These are phyloP conservation scores for Ovibos moschatus DNA, from an alignment of 2,113 vertebrate species.

Conservation along the genomic window DNA sequence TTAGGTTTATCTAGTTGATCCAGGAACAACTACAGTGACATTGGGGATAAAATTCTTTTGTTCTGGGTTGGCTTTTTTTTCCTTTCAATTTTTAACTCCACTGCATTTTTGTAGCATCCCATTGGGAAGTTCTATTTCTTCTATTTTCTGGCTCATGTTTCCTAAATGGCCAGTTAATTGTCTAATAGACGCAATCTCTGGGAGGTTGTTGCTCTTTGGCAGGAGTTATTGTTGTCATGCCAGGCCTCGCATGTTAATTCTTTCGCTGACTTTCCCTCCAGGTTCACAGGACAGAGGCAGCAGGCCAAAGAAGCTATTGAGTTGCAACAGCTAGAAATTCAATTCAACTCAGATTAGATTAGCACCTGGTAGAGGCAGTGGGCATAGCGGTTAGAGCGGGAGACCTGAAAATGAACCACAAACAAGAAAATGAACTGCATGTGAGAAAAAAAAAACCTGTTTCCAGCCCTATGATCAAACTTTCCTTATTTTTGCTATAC, in stretches of 20 bases:
- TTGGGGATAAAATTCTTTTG: background rate
- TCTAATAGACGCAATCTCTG: constrained; percentile 35
- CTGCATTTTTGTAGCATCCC: background rate
- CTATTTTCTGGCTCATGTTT: constrained; percentile 54
- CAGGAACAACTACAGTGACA: constrained; percentile 36
- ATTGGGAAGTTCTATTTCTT: constrained; percentile 25
- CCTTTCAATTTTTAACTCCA: background rate
- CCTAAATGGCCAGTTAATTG: constrained; percentile 43
- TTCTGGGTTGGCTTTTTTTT: background rate
- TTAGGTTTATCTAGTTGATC: background rate
- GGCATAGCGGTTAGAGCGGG: background rate
- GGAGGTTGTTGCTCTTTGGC: constrained; percentile 31
- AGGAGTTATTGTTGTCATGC: background rate
- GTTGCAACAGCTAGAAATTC: constrained; percentile 10
- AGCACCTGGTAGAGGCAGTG: background rate
- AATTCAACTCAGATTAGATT: background rate
- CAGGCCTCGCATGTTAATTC: background rate
- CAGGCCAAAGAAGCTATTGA: background rate
- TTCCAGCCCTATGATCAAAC: background rate
- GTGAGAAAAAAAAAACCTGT: background rate
- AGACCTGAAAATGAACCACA: background rate
- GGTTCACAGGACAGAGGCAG: background rate
- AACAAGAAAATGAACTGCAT: background rate
- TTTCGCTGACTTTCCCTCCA: background rate
- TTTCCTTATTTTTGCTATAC: background rate